Evolutionary conservation across 1,140 invertebrate species (phyloP), one percentile per base, ranked within the genome.

Genomic region (Orchesella cincta): DNA sequence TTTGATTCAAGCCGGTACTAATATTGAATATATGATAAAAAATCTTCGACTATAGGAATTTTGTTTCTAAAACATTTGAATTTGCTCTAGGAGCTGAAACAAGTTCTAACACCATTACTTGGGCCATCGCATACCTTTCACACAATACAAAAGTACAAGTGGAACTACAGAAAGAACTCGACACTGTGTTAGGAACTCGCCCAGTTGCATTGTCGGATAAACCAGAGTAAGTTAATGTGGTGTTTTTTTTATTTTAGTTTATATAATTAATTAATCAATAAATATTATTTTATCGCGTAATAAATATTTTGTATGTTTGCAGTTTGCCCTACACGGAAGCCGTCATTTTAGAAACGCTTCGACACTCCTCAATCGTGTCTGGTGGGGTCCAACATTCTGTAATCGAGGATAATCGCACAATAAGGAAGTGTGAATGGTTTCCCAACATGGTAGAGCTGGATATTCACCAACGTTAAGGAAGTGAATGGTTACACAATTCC

Each of bases 401-500:
- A n/a, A 26, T n/a, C 3, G 23, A 57, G 5, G 52, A 57, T 5
- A n/a, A n/a, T n/a, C n/a, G n/a, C n/a, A n/a, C n/a, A n/a, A n/a
- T n/a, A n/a, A n/a, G n/a, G n/a, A n/a, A n/a, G n/a, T n/a, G n/a
- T n/a, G n/a, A n/a, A n/a, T n/a, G n/a, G n/a, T n/a, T n/a, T n/a
- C n/a, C n/a, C n/a, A n/a, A n/a, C n/a, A n/a, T n/a, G n/a, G n/a
- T n/a, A n/a, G n/a, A n/a, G n/a, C n/a, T n/a, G n/a, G n/a, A n/a
- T n/a, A n/a, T n/a, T n/a, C n/a, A n/a, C n/a, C n/a, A n/a, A n/a
- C n/a, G n/a, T n/a, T n/a, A 57, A 57, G 52, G 52, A 57, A 57
- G 52, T 57, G 52, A 23, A 23, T 23, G 52, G 52, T 14, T 57
- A 57, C 52, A 57, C 52, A 57, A 84, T 87, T 46, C 86, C 86